Base-by-base conservation (phyloP, 2,797 vertebrate genomes). In the Carapus acus region DNA sequence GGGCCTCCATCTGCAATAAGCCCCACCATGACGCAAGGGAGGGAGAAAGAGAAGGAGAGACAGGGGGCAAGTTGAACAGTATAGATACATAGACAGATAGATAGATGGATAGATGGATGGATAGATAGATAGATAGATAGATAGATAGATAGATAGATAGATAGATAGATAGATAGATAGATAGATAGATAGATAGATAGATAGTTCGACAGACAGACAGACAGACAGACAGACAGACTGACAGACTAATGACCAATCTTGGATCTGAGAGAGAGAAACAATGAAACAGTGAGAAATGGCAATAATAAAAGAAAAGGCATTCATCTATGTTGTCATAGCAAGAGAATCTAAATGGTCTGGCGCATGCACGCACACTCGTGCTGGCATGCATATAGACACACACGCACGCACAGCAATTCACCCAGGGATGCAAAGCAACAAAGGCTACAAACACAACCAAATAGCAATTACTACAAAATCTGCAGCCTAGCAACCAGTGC, bases 401-500 rank as follows among this genome's bases (percentile, higher is more conserved):
- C 24, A 27, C 43, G 15, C 29, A 57, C 49, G 62, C 71, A 77
- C 64, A 71, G 53, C 24, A 27, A 27, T 4, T 27, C 5, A 9
- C 24, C 24, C 24, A 5, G 24, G 5, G 24, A n/a, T 70, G 59
- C 66, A 62, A 73, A 27, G 24, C 24, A 69, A 63, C 79, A 67
- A 75, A 79, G 65, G 69, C 72, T 21, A 55, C 70, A 47, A 67
- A 71, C 68, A 77, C 69, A 74, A 67, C 58, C 54, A 78, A 78
- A 83, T 81, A 73, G 68, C 72, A 76, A 80, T 74, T 76, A 74
- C 74, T 57, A 49, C 65, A 67, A 58, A 61, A 27, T 79, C 61
- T 56, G 80, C 73, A 75, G 56, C 82, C 79, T 78, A 77, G 79
- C 79, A 79, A 83, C 79, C 67, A 58, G 54, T 29, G 50, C 76